These are phyloP conservation scores for Mirounga angustirostris DNA, from an alignment of 2,113 vertebrate species.

Conservation along the genomic window DNA sequence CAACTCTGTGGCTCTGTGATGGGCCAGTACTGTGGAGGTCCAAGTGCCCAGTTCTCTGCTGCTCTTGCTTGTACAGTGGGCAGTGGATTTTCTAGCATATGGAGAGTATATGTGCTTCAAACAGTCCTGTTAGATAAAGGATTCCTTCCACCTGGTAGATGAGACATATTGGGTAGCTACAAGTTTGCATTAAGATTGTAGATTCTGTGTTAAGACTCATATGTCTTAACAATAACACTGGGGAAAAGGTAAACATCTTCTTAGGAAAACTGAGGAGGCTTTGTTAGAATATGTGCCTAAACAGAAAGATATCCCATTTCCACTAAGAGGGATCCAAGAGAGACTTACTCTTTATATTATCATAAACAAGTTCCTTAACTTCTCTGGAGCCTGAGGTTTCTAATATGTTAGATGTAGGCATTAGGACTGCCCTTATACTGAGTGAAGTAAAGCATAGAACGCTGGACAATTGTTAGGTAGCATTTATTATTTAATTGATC, in stretches of 20 bases:
- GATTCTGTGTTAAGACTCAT: neutral
- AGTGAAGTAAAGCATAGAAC: neutral
- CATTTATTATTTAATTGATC: slow-evolving; percentile 15
- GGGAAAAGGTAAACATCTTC: neutral
- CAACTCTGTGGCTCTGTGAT: neutral
- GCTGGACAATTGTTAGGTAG: neutral
- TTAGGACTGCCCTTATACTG: neutral
- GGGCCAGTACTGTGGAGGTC: no score
- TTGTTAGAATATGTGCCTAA: neutral
- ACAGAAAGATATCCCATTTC: neutral
- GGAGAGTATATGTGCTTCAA: neutral
- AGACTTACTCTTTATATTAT: neutral
- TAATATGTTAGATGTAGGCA: neutral
- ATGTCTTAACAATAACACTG: neutral
- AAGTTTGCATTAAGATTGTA: neutral
- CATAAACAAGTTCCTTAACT: neutral
- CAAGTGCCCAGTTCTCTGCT: neutral
- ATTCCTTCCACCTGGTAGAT: neutral
- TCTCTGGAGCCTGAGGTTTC: neutral
- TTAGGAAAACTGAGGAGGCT: neutral
- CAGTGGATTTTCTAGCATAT: neutral
- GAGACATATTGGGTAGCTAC: neutral
- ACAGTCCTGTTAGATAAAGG: neutral
- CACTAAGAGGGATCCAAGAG: neutral
- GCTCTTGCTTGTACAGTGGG: neutral